Percentiles rank a stretch among this genome's conserved stretches.
phyloP scores from a whole-genome alignment of 2,888 invertebrate genomes.

The Cantharis flavilabris region DNA sequence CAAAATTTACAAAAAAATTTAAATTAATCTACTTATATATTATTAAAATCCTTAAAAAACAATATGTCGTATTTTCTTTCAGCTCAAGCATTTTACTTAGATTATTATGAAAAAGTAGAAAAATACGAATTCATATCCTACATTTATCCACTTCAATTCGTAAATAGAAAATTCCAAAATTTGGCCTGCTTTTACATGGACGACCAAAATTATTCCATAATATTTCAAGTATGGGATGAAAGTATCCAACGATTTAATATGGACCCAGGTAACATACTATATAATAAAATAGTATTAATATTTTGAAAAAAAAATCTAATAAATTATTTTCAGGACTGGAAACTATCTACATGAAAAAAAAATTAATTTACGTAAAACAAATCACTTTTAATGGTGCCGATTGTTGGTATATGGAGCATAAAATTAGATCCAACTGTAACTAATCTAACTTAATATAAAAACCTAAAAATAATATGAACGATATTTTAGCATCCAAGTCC shows the following conservation, averaged over 20 bases:
- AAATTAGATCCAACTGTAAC: neutral
- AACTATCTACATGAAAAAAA: neutral
- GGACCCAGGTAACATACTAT: neutral
- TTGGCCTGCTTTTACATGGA: conserved; percentile 14
- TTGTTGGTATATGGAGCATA: conserved; percentile 33
- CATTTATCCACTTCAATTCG: conserved; percentile 9
- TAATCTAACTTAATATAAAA: too few species aligned
- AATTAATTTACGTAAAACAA: conserved; percentile 14
- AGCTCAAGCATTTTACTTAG: conserved; percentile 47
- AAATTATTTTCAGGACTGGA: neutral
- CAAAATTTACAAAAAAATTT: too few species aligned
- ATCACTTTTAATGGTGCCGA: conserved; percentile 27
- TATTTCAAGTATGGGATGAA: conserved; percentile 25
- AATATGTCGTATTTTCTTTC: neutral
- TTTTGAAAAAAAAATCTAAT: too few species aligned
- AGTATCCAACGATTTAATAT: neutral
- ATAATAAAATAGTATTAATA: too few species aligned
- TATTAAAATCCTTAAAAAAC: too few species aligned
- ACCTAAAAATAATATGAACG: neutral
- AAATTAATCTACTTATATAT: too few species aligned
- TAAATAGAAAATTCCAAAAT: neutral
- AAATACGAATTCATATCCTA: conserved; percentile 12
- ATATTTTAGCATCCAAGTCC: neutral
- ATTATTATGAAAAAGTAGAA: conserved; percentile 41
- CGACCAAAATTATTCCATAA: conserved; percentile 9